Percentiles rank a stretch among this genome's conserved stretches.
These are phyloP conservation scores for Piscicola geometra DNA, from an alignment of 2,888 invertebrate genomes.

Conservation along the genomic window DNA sequence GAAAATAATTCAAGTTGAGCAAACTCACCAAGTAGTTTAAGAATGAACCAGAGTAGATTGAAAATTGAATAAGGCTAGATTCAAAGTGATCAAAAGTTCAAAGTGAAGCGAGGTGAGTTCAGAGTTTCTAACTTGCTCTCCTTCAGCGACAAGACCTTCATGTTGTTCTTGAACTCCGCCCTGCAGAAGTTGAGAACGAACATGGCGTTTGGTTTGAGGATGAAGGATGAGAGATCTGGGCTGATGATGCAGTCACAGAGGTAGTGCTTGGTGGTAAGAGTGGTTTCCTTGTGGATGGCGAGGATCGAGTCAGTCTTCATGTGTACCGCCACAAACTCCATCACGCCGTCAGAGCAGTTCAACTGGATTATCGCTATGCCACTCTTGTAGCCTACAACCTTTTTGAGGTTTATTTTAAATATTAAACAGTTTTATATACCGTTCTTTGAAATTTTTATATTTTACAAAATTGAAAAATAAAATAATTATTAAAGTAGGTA, in stretches of 20 bases:
- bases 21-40: too few species aligned
- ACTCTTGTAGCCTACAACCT: conserved; percentile 45
- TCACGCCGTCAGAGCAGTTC: conserved; percentile 38
- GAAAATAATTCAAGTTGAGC: too few species aligned
- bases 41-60: too few species aligned
- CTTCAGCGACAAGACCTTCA: conserved; percentile 44
- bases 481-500: too few species aligned
- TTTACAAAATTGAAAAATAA: too few species aligned
- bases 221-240: conserved; percentile 44
- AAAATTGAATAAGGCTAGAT: too few species aligned
- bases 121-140: conserved; percentile 35
- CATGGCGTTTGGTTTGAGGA: conserved; percentile 46
- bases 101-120: neutral
- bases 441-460: too few species aligned
- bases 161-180: conserved; percentile 43
- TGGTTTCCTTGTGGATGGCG: conserved; percentile 43
- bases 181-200: conserved; percentile 45
- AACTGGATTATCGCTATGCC: conserved; percentile 44
- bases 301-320: conserved; percentile 45
- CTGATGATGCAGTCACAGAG: conserved; percentile 46
- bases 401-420: too few species aligned
- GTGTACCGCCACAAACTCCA: conserved; percentile 45
- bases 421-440: too few species aligned
- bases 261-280: conserved; percentile 41
- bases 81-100: too few species aligned